Percentiles rank a stretch among this genome's conserved stretches.
Conservation (phyloP, 2,797 vertebrate genomes). For the Myripristis jacobus region DNA sequence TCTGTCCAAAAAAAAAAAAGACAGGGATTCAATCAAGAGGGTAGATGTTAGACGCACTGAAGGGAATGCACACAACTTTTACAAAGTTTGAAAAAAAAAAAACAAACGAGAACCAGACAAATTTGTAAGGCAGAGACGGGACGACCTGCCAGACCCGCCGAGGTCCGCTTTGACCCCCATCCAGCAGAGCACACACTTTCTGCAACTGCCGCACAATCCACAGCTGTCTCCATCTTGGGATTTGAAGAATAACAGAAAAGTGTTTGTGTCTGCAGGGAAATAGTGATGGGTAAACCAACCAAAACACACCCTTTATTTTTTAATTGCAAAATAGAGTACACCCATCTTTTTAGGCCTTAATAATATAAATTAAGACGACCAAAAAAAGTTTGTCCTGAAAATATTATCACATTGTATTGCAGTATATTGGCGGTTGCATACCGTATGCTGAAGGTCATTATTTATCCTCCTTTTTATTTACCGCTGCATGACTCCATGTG, state of each 20-base stretch:
- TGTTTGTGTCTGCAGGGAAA: conserved; percentile 20
- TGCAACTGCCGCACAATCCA: conserved; percentile 45
- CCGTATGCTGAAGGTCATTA: not conserved
- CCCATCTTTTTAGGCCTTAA: not conserved
- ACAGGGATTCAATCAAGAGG: conserved; percentile 32
- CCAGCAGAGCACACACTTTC: conserved; percentile 69
- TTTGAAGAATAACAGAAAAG: conserved; percentile 24
- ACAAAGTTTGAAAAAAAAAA: not conserved
- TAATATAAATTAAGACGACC: not conserved
- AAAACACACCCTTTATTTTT: conserved; percentile 16
- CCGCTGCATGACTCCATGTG: not conserved
- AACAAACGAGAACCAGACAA: not conserved
- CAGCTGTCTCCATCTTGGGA: conserved; percentile 49
- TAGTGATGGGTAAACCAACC: conserved; percentile 5
- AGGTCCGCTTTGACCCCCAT: conserved; percentile 33
- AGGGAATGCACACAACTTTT: conserved; percentile 8
- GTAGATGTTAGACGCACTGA: conserved; percentile 34
- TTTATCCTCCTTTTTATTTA: conserved; percentile 21
- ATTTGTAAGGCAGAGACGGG: conserved; percentile 35
- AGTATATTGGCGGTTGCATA: not conserved
- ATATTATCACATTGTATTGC: not conserved
- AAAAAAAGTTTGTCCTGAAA: not conserved
- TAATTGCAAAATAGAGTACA: conserved; percentile 13
- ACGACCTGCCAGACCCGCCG: conserved; percentile 41
- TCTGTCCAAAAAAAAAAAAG: not conserved